Percentiles rank a stretch among this genome's conserved stretches.
Evolutionary conservation across 2,797 vertebrate genomes (phyloP).

Genomic region (Pipistrellus kuhlii): DNA sequence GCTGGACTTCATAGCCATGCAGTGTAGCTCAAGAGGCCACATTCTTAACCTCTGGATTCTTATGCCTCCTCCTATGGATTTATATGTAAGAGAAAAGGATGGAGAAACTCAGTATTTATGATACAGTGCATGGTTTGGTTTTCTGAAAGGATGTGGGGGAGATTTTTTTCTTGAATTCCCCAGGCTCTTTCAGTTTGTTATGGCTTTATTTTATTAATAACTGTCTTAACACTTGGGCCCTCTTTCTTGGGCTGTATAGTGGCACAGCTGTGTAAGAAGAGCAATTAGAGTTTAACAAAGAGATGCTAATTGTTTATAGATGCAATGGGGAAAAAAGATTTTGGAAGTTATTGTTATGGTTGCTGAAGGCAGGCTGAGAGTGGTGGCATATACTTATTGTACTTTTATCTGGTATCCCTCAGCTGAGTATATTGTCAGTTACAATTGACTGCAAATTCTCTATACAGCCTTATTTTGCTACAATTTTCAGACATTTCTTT

Average conservation of each 20-base stretch:
- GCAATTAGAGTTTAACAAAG: conserved; percentile 87
- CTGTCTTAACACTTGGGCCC: conserved; percentile 66
- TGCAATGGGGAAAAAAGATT: conserved; percentile 83
- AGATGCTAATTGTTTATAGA: conserved; percentile 87
- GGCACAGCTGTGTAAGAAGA: conserved; percentile 86
- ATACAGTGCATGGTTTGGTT: neutral
- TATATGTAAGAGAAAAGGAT: conserved; percentile 23
- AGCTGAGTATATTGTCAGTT: conserved; percentile 47
- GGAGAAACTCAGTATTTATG: conserved; percentile 33
- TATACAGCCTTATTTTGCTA: conserved; percentile 58
- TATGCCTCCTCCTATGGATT: neutral
- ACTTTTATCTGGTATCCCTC: conserved; percentile 56
- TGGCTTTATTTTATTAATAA: conserved; percentile 76
- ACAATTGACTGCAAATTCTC: conserved; percentile 37
- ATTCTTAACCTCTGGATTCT: neutral
- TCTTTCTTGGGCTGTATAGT: conserved; percentile 80
- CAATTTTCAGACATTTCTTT: conserved; percentile 57
- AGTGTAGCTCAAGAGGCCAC: neutral
- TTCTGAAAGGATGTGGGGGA: conserved; percentile 42
- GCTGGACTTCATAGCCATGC: neutral
- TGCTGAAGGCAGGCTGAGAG: conserved; percentile 76
- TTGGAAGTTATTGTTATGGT: conserved; percentile 83
- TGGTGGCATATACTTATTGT: conserved; percentile 71
- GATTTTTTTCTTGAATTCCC: conserved; percentile 65
- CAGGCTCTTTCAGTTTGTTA: conserved; percentile 58